Evolutionary conservation across 1,140 invertebrate species (phyloP).

Genomic region (Neomicropteryx cornuta): DNA sequence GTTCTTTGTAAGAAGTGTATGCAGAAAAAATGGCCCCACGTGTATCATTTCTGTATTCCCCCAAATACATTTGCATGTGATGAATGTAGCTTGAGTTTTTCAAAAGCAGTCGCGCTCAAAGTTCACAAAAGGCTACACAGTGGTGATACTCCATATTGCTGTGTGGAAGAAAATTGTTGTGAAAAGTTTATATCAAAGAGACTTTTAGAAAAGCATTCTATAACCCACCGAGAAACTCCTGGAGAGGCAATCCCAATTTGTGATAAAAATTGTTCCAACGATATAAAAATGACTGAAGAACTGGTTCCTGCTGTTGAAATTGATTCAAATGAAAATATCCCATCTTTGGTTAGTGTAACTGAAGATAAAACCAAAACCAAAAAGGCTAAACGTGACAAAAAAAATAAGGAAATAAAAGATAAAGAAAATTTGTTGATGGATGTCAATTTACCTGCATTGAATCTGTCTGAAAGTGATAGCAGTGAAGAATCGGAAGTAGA

Average conservation of each 20-base stretch:
- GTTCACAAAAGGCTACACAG: slow-evolving; percentile 72
- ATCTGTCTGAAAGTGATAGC: slow-evolving; percentile 68
- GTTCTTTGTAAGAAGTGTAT: slow-evolving; percentile 72
- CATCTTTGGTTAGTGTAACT: slow-evolving; percentile 22
- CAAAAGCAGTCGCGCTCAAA: slow-evolving; percentile 63
- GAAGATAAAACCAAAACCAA: slow-evolving; percentile 24
- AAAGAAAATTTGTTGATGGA: slow-evolving; percentile 52
- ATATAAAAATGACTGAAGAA: slow-evolving; percentile 20
- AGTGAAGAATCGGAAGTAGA: slow-evolving; percentile 60
- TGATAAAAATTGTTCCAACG: no score
- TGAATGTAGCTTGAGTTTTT: slow-evolving; percentile 63
- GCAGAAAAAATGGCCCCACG: slow-evolving; percentile 81
- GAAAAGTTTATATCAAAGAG: slow-evolving; percentile 75
- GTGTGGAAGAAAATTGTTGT: slow-evolving; percentile 52
- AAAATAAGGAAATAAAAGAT: slow-evolving; percentile 46
- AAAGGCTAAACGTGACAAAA: slow-evolving; percentile 25
- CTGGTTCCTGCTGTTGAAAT: slow-evolving; percentile 25
- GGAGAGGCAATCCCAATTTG: no score
- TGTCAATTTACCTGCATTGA: slow-evolving; percentile 57
- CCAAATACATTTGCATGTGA: slow-evolving; percentile 66
- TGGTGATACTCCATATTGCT: slow-evolving; percentile 57
- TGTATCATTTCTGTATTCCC: slow-evolving; percentile 81
- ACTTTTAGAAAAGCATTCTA: slow-evolving; percentile 57
- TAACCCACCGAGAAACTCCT: slow-evolving; percentile 39
- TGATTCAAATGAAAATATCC: no score